phyloP scores from a whole-genome alignment of 2,113 vertebrate species.

The Cyprinus carpio region DNA sequence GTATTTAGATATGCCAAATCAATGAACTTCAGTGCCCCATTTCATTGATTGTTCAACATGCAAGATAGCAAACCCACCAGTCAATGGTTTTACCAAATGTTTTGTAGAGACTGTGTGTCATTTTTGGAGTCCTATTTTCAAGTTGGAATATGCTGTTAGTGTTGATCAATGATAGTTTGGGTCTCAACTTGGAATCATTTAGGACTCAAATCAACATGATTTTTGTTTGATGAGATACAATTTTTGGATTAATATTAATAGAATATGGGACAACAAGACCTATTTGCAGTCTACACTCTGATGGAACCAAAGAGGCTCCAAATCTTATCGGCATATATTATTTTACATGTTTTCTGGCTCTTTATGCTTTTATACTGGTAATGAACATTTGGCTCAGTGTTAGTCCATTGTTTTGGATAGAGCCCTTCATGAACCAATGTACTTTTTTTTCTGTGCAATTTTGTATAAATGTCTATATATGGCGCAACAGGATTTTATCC shows the following conservation, averaged over 20 bases:
- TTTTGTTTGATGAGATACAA: too few relatives aligned
- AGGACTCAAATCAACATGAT: not conserved
- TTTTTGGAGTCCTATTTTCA: not conserved
- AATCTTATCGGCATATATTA: conserved; percentile 8
- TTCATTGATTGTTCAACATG: not conserved
- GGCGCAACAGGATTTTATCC: too few relatives aligned
- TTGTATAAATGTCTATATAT: too few relatives aligned
- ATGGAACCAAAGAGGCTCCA: conserved; percentile 28
- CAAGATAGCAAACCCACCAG: not conserved
- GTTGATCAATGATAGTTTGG: not conserved
- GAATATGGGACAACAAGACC: not conserved
- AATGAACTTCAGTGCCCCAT: not conserved
- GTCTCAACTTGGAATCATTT: not conserved
- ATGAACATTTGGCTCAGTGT: too few relatives aligned
- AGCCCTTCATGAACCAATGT: too few relatives aligned
- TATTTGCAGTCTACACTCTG: conserved; percentile 1
- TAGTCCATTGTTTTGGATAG: too few relatives aligned
- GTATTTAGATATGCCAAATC: not conserved
- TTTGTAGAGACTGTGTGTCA: not conserved
- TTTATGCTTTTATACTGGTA: too few relatives aligned
- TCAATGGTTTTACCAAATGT: not conserved
- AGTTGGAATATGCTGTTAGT: not conserved
- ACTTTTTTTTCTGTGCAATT: too few relatives aligned
- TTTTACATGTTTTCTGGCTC: too few relatives aligned
- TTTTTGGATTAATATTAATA: not conserved